Conservation (phyloP, 2,888 invertebrate genomes). For the Antheraea yamamai region DNA sequence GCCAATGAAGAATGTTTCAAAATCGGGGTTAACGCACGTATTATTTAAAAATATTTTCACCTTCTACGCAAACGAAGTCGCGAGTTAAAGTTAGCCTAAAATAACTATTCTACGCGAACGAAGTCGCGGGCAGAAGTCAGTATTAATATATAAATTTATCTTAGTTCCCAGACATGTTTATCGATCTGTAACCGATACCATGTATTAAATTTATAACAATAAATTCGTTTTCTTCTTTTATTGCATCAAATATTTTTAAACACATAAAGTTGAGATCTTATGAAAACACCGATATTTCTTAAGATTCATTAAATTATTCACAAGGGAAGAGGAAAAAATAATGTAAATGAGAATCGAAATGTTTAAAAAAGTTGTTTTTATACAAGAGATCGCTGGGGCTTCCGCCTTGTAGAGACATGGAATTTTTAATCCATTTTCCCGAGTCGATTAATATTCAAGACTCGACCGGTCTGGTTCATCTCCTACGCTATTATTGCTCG, state of each 20-base stretch:
- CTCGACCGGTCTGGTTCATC: conserved; percentile 81
- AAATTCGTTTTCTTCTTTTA: background rate
- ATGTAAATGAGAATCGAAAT: conserved; percentile 75
- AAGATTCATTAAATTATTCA: conserved; percentile 81
- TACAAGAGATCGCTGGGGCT: conserved; percentile 69
- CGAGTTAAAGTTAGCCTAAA: no score
- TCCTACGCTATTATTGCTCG: conserved; percentile 77
- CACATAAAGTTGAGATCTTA: background rate
- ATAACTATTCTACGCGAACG: no score
- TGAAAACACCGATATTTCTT: conserved; percentile 63
- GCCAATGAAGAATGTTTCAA: no score
- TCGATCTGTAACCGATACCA: no score
- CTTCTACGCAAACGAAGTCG: no score
- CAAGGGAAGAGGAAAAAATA: conserved; percentile 68
- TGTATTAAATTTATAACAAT: background rate
- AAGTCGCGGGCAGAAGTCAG: no score
- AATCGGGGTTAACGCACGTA: no score
- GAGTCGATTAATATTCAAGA: conserved; percentile 81
- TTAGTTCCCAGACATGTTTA: no score
- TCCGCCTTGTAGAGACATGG: conserved; percentile 68
- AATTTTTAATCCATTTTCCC: conserved; percentile 83
- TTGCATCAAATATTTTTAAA: background rate
- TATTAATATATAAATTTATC: no score
- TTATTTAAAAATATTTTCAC: no score
- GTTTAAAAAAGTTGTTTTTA: conserved; percentile 80